These are phyloP conservation scores for Aurelia aurita DNA, from an alignment of 30 jellyfish, hydroid and myxozoan species.

Conservation along the genomic window DNA sequence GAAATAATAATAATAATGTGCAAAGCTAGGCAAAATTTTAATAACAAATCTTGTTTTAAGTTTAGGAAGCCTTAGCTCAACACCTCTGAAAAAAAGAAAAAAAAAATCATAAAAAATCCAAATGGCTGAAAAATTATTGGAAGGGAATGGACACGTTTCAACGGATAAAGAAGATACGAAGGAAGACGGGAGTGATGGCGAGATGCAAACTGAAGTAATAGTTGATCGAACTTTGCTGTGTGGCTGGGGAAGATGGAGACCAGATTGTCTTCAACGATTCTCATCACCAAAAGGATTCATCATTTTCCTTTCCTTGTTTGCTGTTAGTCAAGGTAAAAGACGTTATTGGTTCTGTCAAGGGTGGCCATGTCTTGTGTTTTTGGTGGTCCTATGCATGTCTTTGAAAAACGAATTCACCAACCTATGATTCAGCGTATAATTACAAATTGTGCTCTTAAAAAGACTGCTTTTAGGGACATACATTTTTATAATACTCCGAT, in stretches of 20 bases:
- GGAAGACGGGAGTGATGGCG: conserved; percentile 6
- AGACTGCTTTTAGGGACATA: too few species aligned
- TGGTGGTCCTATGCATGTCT: too few species aligned
- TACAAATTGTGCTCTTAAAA: too few species aligned
- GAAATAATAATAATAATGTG: too few species aligned
- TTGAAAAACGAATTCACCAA: too few species aligned
- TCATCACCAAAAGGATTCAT: conserved; percentile 73
- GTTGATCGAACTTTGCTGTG: conserved; percentile 44
- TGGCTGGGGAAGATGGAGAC: conserved; percentile 89
- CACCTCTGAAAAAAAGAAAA: not conserved
- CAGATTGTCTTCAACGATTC: conserved; percentile 79
- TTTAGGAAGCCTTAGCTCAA: too few species aligned
- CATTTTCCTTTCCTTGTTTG: conserved; percentile 37
- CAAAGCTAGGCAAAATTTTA: too few species aligned
- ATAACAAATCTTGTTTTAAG: too few species aligned
- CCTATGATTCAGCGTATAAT: too few species aligned
- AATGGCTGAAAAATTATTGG: not conserved
- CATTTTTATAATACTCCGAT: too few species aligned
- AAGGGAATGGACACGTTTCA: conserved; percentile 7
- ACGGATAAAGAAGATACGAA: not conserved
- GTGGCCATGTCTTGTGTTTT: too few species aligned
- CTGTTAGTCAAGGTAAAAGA: conserved; percentile 83
- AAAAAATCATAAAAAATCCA: not conserved
- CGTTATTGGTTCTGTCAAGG: too few species aligned
- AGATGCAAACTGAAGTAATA: not conserved